Base-by-base conservation (phyloP, 92 coral and sea anemone genomes). In the Palythoa grandis region DNA sequence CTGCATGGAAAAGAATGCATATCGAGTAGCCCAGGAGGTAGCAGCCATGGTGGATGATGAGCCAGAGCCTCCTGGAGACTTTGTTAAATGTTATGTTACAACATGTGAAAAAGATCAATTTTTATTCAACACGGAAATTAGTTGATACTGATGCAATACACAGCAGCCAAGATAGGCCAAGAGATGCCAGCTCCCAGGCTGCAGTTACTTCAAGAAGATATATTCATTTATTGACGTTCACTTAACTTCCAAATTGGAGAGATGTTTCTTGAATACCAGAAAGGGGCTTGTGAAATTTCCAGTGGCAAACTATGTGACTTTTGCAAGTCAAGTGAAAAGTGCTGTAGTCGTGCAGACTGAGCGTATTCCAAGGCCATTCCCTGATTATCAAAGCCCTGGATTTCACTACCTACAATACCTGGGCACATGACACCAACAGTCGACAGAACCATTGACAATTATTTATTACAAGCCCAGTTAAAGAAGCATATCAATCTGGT, bases 1-100 rank as follows among this genome's bases (percentile, higher is more conserved):
- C 39, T 88, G 91, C 50, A 82, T 83, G 90, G 87, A 90, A 57
- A 90, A 39, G 87, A 89, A 84, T 89, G 82, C 91, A 40, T 84
- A 86, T 79, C 72, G 69, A 84, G 88, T 90, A 69, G 93, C 88
- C 72, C 61, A 90, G 74, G 60, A 82, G 23, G 90, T 88, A 74
- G 60, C 88, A 76, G 82, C 85, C 56, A 68, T 82, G 80, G 82
- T 90, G 29, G 82, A 88, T 74, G 88, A 90, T 71, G 93, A 91
- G 38, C 88, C 91, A 22, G 89, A 87, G 50, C 89, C 37, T 72
- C 29, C 76, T 35, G 57, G 43, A 53, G 88, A 88, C 88, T 88
- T 39, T 54, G 20, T 88, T 22, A 74, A 88, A 73, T 83, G 84
- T 82, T 88, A 83, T 73, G 84, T 87, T 80, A 71, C 82, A 74